phyloP scores from a whole-genome alignment of 2,113 vertebrate genomes.

The Vulpes lagopus region DNA sequence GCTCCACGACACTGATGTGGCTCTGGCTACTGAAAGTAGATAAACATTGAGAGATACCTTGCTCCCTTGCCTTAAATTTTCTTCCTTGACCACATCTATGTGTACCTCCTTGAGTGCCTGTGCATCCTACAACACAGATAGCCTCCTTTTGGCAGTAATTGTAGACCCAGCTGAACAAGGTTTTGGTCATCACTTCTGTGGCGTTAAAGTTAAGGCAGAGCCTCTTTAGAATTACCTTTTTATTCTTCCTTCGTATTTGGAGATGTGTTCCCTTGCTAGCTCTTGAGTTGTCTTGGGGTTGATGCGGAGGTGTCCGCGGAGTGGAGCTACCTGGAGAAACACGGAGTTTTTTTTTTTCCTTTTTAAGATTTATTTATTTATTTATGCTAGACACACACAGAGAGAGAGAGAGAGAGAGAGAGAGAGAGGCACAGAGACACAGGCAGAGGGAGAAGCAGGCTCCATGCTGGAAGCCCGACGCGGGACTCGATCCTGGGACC shows the following conservation, averaged over 20 bases:
- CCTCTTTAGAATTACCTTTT: not conserved
- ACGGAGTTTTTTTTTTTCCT: not conserved
- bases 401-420: too few species aligned
- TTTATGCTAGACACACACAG: too few species aligned
- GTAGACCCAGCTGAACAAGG: not conserved
- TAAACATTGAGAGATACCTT: not conserved
- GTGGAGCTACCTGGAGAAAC: not conserved
- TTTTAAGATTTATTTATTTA: too few species aligned
- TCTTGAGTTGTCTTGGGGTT: not conserved
- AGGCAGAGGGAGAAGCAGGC: too few species aligned
- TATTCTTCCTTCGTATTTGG: not conserved
- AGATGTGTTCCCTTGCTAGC: not conserved
- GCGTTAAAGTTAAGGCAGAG: not conserved
- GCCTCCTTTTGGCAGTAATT: not conserved
- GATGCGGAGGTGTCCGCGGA: not conserved
- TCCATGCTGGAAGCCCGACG: too few species aligned
- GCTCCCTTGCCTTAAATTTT: not conserved
- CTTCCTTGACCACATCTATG: not conserved
- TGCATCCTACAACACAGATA: not conserved
- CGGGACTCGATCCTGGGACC: too few species aligned
- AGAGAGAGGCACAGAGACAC: too few species aligned
- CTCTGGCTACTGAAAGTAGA: not conserved
- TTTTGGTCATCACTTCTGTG: not conserved
- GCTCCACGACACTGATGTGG: not conserved
- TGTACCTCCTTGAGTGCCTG: not conserved